Percentiles rank a stretch among this genome's conserved stretches.
Evolutionary conservation across 2,113 vertebrate species (phyloP).

Genomic region (Rhabdomys dilectus): DNA sequence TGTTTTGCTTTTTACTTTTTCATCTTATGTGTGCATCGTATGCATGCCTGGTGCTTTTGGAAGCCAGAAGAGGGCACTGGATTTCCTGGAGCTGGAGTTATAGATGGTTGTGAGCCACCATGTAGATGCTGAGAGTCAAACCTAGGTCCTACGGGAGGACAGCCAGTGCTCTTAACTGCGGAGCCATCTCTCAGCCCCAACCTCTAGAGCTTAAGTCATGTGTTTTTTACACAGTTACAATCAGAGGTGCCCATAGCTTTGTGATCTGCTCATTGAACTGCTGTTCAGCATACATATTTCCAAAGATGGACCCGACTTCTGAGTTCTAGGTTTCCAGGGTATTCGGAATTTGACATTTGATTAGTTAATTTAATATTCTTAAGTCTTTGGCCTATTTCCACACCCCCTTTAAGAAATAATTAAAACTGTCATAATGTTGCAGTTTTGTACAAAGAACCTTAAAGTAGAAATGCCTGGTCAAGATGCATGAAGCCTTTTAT

Average conservation of each 20-base stretch:
- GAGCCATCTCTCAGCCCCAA: no score
- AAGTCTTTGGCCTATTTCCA: neutral
- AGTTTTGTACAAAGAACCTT: neutral
- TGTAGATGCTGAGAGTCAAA: neutral
- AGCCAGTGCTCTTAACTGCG: neutral
- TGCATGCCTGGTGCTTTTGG: neutral
- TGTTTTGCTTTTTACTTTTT: neutral
- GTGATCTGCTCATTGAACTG: neutral
- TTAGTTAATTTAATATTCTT: conserved; percentile 46
- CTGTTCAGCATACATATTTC: neutral
- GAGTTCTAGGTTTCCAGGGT: conserved; percentile 18
- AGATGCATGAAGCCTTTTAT: neutral
- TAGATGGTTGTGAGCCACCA: neutral
- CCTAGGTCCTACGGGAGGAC: neutral
- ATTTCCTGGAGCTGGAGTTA: neutral
- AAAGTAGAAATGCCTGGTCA: neutral
- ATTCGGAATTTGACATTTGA: neutral
- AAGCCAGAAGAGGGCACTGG: neutral
- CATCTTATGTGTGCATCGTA: neutral
- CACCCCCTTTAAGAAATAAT: neutral
- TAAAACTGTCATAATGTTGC: neutral
- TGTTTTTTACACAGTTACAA: neutral
- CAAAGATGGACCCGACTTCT: neutral
- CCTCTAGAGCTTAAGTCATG: neutral
- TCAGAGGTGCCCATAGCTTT: neutral